Evolutionary conservation across 64 coral and sea anemone genomes (phyloP).

Genomic region (Dendrophyllia cribrosa): DNA sequence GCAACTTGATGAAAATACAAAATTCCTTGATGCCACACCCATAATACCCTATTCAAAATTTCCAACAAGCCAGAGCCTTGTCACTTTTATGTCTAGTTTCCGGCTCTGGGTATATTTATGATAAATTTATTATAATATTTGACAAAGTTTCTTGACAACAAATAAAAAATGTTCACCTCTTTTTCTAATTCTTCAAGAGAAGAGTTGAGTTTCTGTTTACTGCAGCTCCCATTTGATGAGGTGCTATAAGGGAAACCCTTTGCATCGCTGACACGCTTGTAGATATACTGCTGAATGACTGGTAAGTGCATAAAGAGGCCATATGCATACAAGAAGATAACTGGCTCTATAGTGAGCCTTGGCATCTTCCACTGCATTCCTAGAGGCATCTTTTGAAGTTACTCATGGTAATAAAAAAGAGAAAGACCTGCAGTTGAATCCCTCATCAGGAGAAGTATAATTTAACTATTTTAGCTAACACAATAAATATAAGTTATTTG

Average conservation of each 20-base stretch:
- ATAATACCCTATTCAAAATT: too few relatives aligned
- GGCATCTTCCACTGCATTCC: slow-evolving; percentile 5
- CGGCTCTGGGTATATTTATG: too few relatives aligned
- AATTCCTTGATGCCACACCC: too few relatives aligned
- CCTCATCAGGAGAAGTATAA: too few relatives aligned
- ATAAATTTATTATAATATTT: background rate
- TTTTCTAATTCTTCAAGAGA: slow-evolving; percentile 70
- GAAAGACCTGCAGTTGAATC: background rate
- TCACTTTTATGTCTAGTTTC: too few relatives aligned
- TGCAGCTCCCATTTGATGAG: slow-evolving; percentile 38
- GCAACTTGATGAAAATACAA: too few relatives aligned
- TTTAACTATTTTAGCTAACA: too few relatives aligned
- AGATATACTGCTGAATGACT: slow-evolving; percentile 94
- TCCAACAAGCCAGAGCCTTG: too few relatives aligned
- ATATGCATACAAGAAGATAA: slow-evolving; percentile 92
- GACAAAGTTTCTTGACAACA: background rate
- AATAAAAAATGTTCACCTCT: slow-evolving; percentile 35
- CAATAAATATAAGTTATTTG: too few relatives aligned
- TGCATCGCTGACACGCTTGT: slow-evolving; percentile 77
- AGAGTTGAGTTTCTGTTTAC: slow-evolving; percentile 34
- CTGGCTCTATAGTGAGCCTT: slow-evolving; percentile 76
- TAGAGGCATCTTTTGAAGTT: slow-evolving; percentile 15
- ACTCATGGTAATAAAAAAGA: background rate
- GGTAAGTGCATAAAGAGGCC: slow-evolving; percentile 90
- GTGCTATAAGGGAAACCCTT: slow-evolving; percentile 74